These are phyloP conservation scores for Aradophagus sp. DNA, from an alignment of 1,140 invertebrate species.

Conservation along the genomic window DNA sequence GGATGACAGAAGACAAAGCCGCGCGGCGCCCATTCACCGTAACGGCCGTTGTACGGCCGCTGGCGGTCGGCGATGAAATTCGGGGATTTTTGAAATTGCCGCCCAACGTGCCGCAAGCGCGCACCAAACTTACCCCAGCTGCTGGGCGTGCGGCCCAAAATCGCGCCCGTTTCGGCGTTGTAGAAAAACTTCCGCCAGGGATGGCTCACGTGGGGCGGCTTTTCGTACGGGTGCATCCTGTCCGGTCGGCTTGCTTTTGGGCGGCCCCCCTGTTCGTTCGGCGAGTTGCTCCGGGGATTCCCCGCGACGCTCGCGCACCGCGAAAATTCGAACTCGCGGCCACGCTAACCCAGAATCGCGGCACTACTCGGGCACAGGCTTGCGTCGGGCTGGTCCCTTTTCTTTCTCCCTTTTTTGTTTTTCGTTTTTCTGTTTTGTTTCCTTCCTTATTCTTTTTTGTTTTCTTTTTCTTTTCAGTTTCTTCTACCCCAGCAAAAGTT, in stretches of 20 bases:
- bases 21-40: constrained; percentile 48
- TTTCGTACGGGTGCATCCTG: constrained; percentile 68
- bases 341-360: constrained; percentile 21
- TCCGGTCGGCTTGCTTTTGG: constrained; percentile 5
- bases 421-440: too few relatives aligned
- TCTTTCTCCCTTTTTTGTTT: constrained; percentile 12
- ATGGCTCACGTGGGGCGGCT: constrained; percentile 64
- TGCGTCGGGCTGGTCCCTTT: constrained; percentile 13
- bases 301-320: constrained; percentile 2
- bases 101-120: constrained; percentile 26
- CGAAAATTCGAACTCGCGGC: constrained; percentile 31
- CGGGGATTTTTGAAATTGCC: constrained; percentile 31
- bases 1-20: constrained; percentile 54
- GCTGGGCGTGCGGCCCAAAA: constrained; percentile 82
- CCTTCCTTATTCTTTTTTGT: too few relatives aligned
- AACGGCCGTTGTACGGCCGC: constrained; percentile 1
- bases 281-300: constrained; percentile 3
- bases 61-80: background rate
- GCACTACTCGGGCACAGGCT: constrained; percentile 31
- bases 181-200: constrained; percentile 78
- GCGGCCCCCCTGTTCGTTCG: constrained; percentile 43
- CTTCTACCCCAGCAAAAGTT: constrained; percentile 39
- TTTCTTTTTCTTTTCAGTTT: too few relatives aligned
- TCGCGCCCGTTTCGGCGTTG: constrained; percentile 81
- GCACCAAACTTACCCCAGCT: constrained; percentile 82